Base-by-base conservation (phyloP, 1,140 invertebrate genomes). In the Drosophila lacertosa region DNA sequence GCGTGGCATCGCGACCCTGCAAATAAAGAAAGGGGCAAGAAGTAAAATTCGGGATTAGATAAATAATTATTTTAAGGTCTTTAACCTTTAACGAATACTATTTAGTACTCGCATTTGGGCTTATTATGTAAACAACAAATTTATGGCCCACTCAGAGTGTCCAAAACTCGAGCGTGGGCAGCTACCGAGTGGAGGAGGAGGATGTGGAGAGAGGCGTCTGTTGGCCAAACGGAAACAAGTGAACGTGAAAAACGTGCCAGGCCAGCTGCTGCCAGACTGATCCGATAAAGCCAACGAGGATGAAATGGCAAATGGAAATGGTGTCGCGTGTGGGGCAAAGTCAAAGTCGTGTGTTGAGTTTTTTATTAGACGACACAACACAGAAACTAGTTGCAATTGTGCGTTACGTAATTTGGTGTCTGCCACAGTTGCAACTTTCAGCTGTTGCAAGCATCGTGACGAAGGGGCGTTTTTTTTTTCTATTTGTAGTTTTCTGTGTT, bases 1-100 rank as follows among this genome's bases (percentile, higher is more conserved):
- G 97, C 26, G 97, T 98, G 48, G 97, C 97, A 92, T 98, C 97
- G 89, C 97, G 93, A 82, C 97, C 97, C 97, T 98, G 89, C 20
- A 92, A 92, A 2, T 13, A 42, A 5, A 3, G n/a, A n/a, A n/a
- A n/a, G n/a, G n/a, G n/a, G n/a, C n/a, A n/a, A n/a, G n/a, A n/a
- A n/a, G 64, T 13, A 74, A 58, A 29, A 15, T 1, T 10, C 1
- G 20, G 6, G 15, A 15, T 39, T n/a, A n/a, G n/a, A n/a, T 18
- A 7, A 18, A 18, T 42, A 42, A 18, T 42, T 18, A 42, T 18
- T 42, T 39, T 7, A 9, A 26, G 20, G 39, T 40, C 22, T 20
- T 3, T 40, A 48, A 40, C 29, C 65, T 54, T 68, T 54, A 45
- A 50, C 62, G 44, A 66, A 70, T 62, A 75, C 18, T 42, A 60